Base-by-base conservation (phyloP, 2,797 vertebrate species). In the Mormyrus proboscirostris region DNA sequence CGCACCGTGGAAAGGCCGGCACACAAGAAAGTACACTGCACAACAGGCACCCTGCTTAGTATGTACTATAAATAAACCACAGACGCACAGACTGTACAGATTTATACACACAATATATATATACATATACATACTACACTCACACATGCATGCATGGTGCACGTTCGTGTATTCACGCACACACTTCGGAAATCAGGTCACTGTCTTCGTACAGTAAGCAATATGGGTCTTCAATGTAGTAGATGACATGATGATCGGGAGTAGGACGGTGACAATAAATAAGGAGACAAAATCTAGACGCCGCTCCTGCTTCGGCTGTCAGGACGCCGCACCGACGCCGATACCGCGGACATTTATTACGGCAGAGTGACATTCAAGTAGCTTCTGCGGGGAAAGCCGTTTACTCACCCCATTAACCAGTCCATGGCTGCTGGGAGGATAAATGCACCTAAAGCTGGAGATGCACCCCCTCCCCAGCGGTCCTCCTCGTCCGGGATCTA, bases 371-470 rank as follows among this genome's bases (percentile, higher is more conserved):
- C 44, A 85, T 51, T 83, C 16, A n/a, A 47, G 25, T 29, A 29
- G 62, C 62, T 65, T 65, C 62, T 65, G 79, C n/a, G 6, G 38
- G 79, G 38, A 19, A n/a, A 51, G 53, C 49, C 49, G 25, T 86
- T 57, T 53, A 96, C 98, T 98, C 95, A 98, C 98, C 98, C 98
- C 97, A 99, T 98, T 38, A 98, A 95, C 98, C 98, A 99, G 92
- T 98, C 98, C 98, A 98, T 98, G 96, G 96, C 93, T 92, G 92
- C 73, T 86, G 89, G 92, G 93, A 91, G 93, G 94, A 94, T 93
- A 93, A 95, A 93, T 93, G 94, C 94, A 93, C 94, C 94, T 91
- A 93, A 93, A 94, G 92, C 92, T 94, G 94, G 94, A 95, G 94
- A 93, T 79, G 89, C 76, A 65, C 91, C 92, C 95, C 93, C 93